Conservation (phyloP, 2,113 vertebrate genomes). For the Aptenodytes forsteri region DNA sequence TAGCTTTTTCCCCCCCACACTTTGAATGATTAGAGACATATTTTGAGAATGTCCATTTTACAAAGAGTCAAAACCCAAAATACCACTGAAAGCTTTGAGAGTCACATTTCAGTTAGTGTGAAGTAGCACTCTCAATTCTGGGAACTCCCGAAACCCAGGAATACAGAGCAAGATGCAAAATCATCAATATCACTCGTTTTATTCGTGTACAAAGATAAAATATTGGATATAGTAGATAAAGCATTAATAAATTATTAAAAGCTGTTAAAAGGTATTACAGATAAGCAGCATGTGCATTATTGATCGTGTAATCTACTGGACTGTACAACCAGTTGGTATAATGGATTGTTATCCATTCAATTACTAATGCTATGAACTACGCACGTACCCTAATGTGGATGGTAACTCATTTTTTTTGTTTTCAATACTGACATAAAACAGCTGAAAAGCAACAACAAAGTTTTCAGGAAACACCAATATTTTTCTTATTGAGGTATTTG, state of each 20-base stretch:
- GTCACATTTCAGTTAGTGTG: not conserved
- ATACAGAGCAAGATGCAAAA: not conserved
- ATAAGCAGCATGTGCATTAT: conserved; percentile 44
- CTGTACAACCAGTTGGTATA: not conserved
- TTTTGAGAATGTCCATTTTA: not conserved
- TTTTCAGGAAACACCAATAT: not conserved
- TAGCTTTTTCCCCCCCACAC: not conserved
- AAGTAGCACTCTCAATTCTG: not conserved
- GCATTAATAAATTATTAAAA: conserved; percentile 49
- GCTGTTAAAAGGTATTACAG: conserved; percentile 15
- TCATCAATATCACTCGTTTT: not conserved
- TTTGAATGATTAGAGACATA: not conserved
- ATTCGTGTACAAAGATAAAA: not conserved
- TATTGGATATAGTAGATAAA: not conserved
- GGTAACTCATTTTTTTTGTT: not conserved
- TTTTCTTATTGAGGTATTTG: not conserved
- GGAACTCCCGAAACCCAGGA: not conserved
- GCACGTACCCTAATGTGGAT: rapidly evolving
- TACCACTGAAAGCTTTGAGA: not conserved
- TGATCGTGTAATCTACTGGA: conserved; percentile 9
- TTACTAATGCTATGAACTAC: not conserved
- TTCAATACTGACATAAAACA: not conserved
- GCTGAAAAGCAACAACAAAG: not conserved
- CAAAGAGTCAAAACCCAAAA: not conserved
- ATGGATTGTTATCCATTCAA: not conserved